Evolutionary conservation across 2,888 invertebrate species (phyloP).

Genomic region (Halocaridina rubra): DNA sequence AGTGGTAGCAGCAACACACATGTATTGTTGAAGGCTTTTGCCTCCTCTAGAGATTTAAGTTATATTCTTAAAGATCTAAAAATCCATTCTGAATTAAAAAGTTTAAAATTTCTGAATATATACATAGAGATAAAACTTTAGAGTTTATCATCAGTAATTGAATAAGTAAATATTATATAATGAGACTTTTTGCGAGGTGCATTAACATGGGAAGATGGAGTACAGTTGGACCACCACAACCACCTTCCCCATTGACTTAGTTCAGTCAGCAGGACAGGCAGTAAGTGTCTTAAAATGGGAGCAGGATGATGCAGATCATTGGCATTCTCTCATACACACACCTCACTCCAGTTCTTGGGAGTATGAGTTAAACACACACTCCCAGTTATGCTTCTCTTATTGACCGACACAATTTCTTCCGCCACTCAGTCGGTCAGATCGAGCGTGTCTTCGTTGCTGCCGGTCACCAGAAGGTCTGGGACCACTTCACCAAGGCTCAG

Average conservation of each 20-base stretch:
- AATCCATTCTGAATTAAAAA: too few species aligned
- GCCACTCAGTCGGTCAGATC: constrained; percentile 92
- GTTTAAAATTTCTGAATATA: too few species aligned
- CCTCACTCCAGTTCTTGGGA: constrained; percentile 21
- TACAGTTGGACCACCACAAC: not conserved
- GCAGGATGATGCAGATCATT: constrained; percentile 23
- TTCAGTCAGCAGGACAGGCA: constrained; percentile 58
- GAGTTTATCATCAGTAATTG: too few species aligned
- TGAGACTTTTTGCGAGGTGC: too few species aligned
- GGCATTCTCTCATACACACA: too few species aligned
- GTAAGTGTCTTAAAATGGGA: constrained; percentile 39
- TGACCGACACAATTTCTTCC: constrained; percentile 55
- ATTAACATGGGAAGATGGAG: too few species aligned
- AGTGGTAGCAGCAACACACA: too few species aligned
- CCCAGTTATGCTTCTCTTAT: constrained; percentile 31
- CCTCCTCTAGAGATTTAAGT: too few species aligned
- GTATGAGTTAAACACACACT: constrained; percentile 14
- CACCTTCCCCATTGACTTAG: constrained; percentile 34
- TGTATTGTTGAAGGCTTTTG: too few species aligned
- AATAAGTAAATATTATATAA: too few species aligned
- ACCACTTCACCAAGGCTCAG: constrained; percentile 99
- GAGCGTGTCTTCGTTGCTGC: constrained; percentile 96
- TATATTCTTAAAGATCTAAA: too few species aligned
- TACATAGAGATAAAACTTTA: too few species aligned
- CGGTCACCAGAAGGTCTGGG: constrained; percentile 98